phyloP scores from a whole-genome alignment of 2,797 vertebrate genomes.

The Zenarchopterus dispar region DNA sequence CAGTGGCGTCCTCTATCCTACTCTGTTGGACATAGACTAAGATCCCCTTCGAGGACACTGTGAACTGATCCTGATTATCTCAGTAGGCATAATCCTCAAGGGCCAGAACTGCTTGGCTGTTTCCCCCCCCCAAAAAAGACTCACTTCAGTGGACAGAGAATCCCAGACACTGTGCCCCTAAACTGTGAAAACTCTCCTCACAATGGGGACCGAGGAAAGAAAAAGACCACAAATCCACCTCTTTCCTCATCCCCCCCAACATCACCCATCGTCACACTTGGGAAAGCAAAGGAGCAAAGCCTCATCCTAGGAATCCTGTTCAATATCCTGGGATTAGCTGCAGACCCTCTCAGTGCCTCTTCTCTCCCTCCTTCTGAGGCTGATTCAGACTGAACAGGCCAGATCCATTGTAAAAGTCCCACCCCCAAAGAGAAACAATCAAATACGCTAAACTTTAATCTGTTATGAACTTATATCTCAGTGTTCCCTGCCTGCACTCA shows the following conservation, averaged over 20 bases:
- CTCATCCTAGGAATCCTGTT: slow-evolving; percentile 84
- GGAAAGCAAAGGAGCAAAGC: slow-evolving; percentile 84
- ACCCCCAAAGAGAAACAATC: slow-evolving; percentile 78
- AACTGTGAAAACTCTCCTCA: slow-evolving; percentile 85
- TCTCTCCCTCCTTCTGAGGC: slow-evolving; percentile 76
- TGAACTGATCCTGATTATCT: slow-evolving; percentile 86
- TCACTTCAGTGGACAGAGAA: slow-evolving; percentile 84
- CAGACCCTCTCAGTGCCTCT: slow-evolving; percentile 70
- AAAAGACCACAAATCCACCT: slow-evolving; percentile 72
- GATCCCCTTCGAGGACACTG: slow-evolving; percentile 78
- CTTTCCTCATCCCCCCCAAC: slow-evolving; percentile 44
- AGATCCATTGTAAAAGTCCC: slow-evolving; percentile 69
- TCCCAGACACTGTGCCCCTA: slow-evolving; percentile 81
- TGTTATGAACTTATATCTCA: slow-evolving; percentile 78
- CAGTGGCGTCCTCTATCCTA: slow-evolving; percentile 56
- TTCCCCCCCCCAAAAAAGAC: slow-evolving; percentile 69
- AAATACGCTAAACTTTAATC: slow-evolving; percentile 84
- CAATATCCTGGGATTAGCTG: slow-evolving; percentile 86
- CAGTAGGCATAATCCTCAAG: slow-evolving; percentile 83
- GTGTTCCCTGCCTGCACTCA: slow-evolving; percentile 49
- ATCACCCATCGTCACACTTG: slow-evolving; percentile 81
- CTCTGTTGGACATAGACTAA: slow-evolving; percentile 76
- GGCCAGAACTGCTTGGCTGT: slow-evolving; percentile 57
- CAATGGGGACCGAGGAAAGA: slow-evolving; percentile 77
- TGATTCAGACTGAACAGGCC: slow-evolving; percentile 75